These are phyloP conservation scores for Borostomias antarcticus DNA, from an alignment of 2,797 vertebrate genomes.

Conservation along the genomic window DNA sequence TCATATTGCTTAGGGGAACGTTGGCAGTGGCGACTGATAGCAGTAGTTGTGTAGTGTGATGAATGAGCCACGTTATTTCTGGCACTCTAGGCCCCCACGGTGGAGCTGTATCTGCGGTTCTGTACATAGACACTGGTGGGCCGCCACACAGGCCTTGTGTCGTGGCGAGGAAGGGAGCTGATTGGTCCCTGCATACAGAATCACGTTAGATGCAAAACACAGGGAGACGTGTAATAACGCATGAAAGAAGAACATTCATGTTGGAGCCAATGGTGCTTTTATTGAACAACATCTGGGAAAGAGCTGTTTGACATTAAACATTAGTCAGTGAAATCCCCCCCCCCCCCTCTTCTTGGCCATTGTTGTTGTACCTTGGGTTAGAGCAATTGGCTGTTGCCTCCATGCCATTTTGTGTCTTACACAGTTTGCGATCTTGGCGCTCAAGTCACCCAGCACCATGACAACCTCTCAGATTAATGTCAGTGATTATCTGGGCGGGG, in stretches of 20 bases:
- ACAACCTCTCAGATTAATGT: conserved; percentile 32
- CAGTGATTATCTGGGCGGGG: conserved; percentile 15
- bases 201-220: background rate
- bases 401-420: conserved; percentile 44
- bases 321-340: conserved; percentile 1
- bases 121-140: background rate
- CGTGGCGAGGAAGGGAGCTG: background rate
- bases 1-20: too few relatives aligned
- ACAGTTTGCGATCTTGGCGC: conserved; percentile 55
- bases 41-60: too few relatives aligned
- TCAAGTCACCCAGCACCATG: conserved; percentile 33
- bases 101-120: too few relatives aligned
- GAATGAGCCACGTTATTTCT: background rate
- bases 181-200: background rate
- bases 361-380: conserved; percentile 4
- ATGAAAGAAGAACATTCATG: background rate
- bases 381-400: conserved; percentile 14
- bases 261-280: background rate
- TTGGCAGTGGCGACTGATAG: too few relatives aligned
- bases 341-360: background rate
- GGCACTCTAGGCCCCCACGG: too few relatives aligned
- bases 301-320: background rate
- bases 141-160: background rate
- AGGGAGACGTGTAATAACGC: background rate
- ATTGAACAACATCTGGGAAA: background rate